These are phyloP conservation scores for Amaurobius ferox DNA, from an alignment of 2,888 invertebrate species.

Conservation along the genomic window DNA sequence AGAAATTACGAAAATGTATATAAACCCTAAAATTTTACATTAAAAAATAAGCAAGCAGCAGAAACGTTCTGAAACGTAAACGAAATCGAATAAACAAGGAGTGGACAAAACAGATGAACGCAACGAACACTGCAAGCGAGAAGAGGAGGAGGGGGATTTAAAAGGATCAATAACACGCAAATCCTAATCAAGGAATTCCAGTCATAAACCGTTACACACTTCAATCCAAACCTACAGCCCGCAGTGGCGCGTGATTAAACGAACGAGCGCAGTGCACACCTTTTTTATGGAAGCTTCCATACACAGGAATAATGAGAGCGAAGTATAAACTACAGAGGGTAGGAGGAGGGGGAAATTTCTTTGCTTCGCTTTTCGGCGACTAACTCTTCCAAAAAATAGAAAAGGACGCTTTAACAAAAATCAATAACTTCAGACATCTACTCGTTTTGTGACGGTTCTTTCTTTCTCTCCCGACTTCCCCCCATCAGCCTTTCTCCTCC, in stretches of 20 bases:
- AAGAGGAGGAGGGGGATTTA: constrained; percentile 17
- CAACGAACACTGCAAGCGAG: neutral
- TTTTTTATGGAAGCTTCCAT: constrained; percentile 51
- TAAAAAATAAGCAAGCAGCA: no score
- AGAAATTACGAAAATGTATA: no score
- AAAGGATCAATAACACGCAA: constrained; percentile 68
- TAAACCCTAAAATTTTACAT: no score
- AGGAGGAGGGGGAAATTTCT: constrained; percentile 36
- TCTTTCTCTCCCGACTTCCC: constrained; percentile 15
- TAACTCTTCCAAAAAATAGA: constrained; percentile 62
- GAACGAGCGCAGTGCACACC: neutral
- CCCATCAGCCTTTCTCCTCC: constrained; percentile 41
- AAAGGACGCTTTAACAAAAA: constrained; percentile 72
- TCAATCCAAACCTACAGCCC: constrained; percentile 16
- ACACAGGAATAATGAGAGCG: constrained; percentile 54
- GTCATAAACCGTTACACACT: constrained; percentile 7
- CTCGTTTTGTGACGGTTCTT: constrained; percentile 68
- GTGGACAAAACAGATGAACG: no score
- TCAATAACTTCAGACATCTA: constrained; percentile 72
- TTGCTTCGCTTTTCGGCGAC: constrained; percentile 54
- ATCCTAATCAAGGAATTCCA: constrained; percentile 41
- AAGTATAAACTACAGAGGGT: constrained; percentile 36
- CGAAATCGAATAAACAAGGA: no score
- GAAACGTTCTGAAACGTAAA: no score
- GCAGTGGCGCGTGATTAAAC: constrained; percentile 32